Conservation (phyloP, 2,113 vertebrate genomes). For the Leptobrachium leishanense region DNA sequence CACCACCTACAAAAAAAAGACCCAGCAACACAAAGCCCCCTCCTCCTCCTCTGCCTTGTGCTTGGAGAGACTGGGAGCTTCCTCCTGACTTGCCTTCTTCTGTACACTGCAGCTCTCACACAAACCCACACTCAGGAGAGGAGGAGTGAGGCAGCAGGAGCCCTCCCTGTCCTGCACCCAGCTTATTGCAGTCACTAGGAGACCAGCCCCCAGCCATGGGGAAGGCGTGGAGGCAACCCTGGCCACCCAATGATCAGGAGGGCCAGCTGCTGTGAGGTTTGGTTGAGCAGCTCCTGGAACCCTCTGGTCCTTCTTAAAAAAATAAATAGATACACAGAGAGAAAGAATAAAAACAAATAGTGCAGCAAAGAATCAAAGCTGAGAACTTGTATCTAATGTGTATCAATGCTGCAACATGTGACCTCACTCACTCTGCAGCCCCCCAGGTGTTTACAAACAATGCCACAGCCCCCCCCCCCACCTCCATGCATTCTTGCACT, state of each 20-base stretch:
- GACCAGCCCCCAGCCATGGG: neutral
- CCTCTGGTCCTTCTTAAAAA: neutral
- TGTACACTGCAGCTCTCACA: conserved; percentile 44
- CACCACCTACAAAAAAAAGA: neutral
- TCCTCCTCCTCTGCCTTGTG: neutral
- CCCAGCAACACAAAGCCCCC: neutral
- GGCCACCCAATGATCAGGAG: conserved; percentile 16
- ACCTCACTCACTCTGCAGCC: no score
- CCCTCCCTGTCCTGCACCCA: conserved; percentile 39
- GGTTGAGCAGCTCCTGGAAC: conserved; percentile 12
- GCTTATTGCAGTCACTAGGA: conserved; percentile 22
- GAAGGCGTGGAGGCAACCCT: conserved; percentile 54
- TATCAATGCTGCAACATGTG: neutral
- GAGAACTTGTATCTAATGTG: neutral
- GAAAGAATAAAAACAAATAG: no score
- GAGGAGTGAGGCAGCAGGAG: conserved; percentile 36
- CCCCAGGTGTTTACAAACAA: no score
- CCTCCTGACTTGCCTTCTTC: conserved; percentile 1
- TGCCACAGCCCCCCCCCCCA: no score
- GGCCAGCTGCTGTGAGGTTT: conserved; percentile 11
- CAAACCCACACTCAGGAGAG: conserved; percentile 49
- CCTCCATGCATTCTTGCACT: neutral
- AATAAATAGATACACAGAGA: no score
- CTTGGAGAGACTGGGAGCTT: conserved; percentile 5
- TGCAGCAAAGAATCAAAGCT: no score